A percentile compares a stretch with the other conserved stretches of the same genome.
Conservation (phyloP, 1,140 invertebrate genomes). For the Neodiprion pinetum region DNA sequence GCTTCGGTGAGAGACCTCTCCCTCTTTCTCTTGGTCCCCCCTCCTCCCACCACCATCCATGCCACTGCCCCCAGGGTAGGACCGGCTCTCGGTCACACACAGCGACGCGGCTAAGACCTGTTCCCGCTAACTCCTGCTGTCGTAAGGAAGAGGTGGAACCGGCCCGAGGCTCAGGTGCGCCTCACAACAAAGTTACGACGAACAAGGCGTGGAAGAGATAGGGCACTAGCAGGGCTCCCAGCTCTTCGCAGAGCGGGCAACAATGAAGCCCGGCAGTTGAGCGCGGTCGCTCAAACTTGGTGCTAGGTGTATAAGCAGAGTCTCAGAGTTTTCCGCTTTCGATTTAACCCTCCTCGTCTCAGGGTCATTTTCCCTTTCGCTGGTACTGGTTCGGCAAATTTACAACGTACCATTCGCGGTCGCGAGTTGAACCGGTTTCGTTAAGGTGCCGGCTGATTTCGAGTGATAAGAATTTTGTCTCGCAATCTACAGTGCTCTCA, state of each 20-base stretch:
- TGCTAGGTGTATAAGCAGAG: conserved; percentile 20
- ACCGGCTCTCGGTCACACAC: background rate
- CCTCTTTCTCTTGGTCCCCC: conserved; percentile 29
- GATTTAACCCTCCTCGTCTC: no score
- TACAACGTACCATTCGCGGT: no score
- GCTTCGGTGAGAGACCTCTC: no score
- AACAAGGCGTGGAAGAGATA: conserved; percentile 53
- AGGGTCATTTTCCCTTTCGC: no score
- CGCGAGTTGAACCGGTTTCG: no score
- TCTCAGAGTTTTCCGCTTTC: no score
- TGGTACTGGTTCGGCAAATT: no score
- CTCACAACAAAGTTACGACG: conserved; percentile 40
- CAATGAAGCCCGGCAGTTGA: conserved; percentile 59
- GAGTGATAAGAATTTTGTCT: no score
- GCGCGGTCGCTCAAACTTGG: conserved; percentile 42
- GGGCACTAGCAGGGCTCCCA: conserved; percentile 37
- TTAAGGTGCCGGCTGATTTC: no score
- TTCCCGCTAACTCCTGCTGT: background rate
- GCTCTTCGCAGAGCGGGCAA: conserved; percentile 42
- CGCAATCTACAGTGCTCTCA: no score
- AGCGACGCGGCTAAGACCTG: background rate
- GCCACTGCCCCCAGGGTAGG: background rate
- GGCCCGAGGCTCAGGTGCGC: conserved; percentile 8
- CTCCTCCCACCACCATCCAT: conserved; percentile 13
- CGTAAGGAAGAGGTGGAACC: background rate